Percentiles rank a stretch among this genome's conserved stretches.
phyloP scores from a whole-genome alignment of 1,140 invertebrate species.

The Pemphigus obesinymphae region DNA sequence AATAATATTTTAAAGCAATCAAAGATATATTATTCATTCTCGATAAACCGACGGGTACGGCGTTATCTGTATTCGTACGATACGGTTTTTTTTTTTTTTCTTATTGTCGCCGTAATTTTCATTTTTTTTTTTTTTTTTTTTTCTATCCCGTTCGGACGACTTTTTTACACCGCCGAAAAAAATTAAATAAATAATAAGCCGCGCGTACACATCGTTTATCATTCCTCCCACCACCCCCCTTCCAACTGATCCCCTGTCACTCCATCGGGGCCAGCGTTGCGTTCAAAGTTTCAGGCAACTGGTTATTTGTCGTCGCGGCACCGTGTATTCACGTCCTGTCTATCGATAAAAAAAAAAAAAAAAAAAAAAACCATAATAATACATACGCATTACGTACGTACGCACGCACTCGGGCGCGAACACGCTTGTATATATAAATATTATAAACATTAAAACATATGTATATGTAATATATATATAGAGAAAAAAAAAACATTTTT shows the following conservation, averaged over 20 bases:
- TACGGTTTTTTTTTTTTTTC: background rate
- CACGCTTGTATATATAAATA: too few relatives aligned
- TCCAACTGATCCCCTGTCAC: background rate
- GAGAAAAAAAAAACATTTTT: background rate
- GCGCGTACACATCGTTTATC: background rate
- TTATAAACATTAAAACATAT: background rate
- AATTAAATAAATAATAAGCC: background rate
- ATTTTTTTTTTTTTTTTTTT: too few relatives aligned
- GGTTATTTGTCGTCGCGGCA: conserved; percentile 1
- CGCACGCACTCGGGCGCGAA: background rate
- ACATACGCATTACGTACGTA: background rate
- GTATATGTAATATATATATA: background rate
- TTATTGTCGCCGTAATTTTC: too few relatives aligned
- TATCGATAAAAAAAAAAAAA: background rate
- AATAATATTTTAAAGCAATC: background rate
- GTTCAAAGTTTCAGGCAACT: conserved; percentile 15
- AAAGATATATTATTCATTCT: background rate
- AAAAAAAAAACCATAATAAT: background rate
- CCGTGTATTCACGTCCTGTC: too few relatives aligned
- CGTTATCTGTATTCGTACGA: background rate
- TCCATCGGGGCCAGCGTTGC: background rate
- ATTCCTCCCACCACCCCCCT: background rate
- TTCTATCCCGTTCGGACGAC: too few relatives aligned
- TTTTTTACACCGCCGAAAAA: background rate
- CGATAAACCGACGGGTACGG: background rate